These are phyloP conservation scores for Argynnis bischoffii DNA, from an alignment of 2,888 invertebrate genomes.

Conservation along the genomic window DNA sequence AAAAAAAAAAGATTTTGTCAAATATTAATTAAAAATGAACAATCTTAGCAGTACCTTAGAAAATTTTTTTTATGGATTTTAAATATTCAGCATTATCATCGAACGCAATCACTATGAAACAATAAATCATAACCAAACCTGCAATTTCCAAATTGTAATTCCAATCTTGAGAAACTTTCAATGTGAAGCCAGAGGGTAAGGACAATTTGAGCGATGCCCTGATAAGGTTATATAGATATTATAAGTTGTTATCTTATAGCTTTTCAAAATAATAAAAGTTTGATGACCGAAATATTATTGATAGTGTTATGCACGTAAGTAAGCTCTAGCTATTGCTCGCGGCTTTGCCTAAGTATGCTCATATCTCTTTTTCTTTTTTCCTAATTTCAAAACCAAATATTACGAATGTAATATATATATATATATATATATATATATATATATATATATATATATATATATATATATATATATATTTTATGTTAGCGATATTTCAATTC, in stretches of 20 bases:
- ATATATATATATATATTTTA: slow-evolving; percentile 5
- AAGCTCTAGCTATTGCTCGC: too few species aligned
- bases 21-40: too few species aligned
- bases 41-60: too few species aligned
- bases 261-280: slow-evolving; percentile 30
- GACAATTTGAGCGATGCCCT: slow-evolving; percentile 36
- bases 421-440: too few species aligned
- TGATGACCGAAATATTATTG: slow-evolving; percentile 12
- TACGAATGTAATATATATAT: too few species aligned
- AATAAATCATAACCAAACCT: slow-evolving; percentile 19
- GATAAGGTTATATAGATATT: slow-evolving; percentile 52
- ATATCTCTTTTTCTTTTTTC: too few species aligned
- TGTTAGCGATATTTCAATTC: slow-evolving; percentile 29
- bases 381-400: too few species aligned
- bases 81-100: neutral
- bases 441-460: too few species aligned
- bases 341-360: too few species aligned
- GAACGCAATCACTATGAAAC: neutral
- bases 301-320: too few species aligned
- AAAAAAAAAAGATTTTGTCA: too few species aligned
- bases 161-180: slow-evolving; percentile 42
- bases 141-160: slow-evolving; percentile 38
- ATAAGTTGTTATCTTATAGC: slow-evolving; percentile 46
- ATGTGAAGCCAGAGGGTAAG: slow-evolving; percentile 34
- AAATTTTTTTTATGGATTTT: neutral